These are phyloP conservation scores for Tupaia chinensis DNA, from an alignment of 2,113 vertebrate species.

Conservation along the genomic window DNA sequence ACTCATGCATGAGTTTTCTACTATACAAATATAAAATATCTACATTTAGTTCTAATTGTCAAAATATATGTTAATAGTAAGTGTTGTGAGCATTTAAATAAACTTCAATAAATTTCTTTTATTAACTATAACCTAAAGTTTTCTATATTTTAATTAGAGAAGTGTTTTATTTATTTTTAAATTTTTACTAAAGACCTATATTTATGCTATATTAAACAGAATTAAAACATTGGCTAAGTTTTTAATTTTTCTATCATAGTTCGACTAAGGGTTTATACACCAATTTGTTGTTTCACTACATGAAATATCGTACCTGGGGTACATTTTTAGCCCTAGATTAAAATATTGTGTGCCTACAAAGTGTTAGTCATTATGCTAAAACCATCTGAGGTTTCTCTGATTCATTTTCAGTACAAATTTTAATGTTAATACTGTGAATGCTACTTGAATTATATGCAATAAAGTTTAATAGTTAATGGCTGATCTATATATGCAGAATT, in stretches of 20 bases:
- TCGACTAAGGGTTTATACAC: too few species aligned
- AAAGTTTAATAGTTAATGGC: background rate
- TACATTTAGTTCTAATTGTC: background rate
- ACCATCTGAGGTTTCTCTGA: background rate
- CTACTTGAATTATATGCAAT: conserved; percentile 38
- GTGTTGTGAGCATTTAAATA: background rate
- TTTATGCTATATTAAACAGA: too few species aligned
- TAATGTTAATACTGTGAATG: background rate
- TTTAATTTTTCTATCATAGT: too few species aligned
- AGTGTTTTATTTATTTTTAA: too few species aligned
- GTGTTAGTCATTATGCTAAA: conserved; percentile 7
- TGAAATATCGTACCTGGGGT: background rate
- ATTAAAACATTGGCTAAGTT: too few species aligned
- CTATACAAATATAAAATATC: background rate
- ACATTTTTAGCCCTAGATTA: background rate
- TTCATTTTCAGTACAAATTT: background rate
- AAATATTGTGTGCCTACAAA: background rate
- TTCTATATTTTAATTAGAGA: background rate
- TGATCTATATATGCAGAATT: background rate
- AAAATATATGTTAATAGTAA: background rate
- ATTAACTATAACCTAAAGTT: background rate
- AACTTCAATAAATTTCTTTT: background rate
- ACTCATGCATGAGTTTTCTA: background rate
- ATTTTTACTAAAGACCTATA: too few species aligned
- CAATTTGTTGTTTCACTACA: too few species aligned